phyloP scores from a whole-genome alignment of 2,888 invertebrate genomes.

The Hanleya hanleyi region DNA sequence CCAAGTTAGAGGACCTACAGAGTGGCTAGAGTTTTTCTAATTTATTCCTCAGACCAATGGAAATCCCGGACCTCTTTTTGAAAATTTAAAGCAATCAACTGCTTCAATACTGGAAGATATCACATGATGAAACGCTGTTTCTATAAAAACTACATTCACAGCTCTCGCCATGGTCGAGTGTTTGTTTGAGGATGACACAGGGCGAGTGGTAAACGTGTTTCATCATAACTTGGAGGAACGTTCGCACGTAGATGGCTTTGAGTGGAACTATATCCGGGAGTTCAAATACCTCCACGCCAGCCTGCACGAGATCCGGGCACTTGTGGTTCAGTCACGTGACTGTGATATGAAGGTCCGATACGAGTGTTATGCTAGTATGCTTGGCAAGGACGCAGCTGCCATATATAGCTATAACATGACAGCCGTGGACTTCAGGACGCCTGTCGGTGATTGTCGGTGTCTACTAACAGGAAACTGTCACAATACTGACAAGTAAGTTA shows the following conservation, averaged over 20 bases:
- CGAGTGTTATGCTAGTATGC: not conserved
- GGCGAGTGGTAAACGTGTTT: slow-evolving; percentile 22
- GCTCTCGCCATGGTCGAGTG: slow-evolving; percentile 30
- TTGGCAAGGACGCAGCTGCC: not conserved
- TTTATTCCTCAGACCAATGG: too few relatives aligned
- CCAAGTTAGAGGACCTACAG: too few relatives aligned
- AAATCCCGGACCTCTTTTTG: too few relatives aligned
- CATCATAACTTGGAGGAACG: slow-evolving; percentile 30
- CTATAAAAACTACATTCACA: too few relatives aligned
- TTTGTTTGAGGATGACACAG: slow-evolving; percentile 17
- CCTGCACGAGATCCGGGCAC: not conserved
- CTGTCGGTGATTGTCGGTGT: not conserved
- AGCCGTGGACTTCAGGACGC: not conserved
- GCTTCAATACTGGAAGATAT: too few relatives aligned
- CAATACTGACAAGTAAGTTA: not conserved
- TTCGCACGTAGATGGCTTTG: not conserved
- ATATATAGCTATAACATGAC: not conserved
- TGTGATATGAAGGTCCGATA: not conserved
- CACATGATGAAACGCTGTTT: too few relatives aligned
- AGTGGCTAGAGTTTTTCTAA: too few relatives aligned
- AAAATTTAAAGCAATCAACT: too few relatives aligned
- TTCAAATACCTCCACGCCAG: not conserved
- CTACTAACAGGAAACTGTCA: not conserved
- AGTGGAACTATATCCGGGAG: not conserved
- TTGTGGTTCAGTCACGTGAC: not conserved